Evolutionary conservation across 1,140 invertebrate species (phyloP).

Genomic region (Macrobrachium rosenbergii): DNA sequence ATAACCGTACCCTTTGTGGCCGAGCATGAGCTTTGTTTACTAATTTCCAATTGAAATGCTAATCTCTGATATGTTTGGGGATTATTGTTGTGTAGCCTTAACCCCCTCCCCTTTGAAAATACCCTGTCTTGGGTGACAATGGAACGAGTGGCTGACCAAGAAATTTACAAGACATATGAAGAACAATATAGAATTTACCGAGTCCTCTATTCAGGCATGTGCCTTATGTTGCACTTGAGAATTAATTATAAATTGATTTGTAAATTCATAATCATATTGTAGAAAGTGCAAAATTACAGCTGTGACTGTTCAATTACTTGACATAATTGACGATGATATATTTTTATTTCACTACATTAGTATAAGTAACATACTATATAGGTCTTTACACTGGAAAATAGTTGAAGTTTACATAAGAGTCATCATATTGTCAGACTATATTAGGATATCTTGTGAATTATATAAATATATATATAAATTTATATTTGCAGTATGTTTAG

Average conservation of each 20-base stretch:
- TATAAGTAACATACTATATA: no score
- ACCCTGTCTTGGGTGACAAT: no score
- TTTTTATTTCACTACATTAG: no score
- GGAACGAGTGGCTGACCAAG: no score
- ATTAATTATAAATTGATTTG: slow-evolving; percentile 16
- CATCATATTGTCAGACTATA: slow-evolving; percentile 9
- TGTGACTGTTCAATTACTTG: not conserved
- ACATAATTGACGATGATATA: no score
- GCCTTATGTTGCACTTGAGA: slow-evolving; percentile 57
- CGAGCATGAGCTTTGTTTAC: slow-evolving; percentile 39
- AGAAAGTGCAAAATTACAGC: not conserved
- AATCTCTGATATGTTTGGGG: no score
- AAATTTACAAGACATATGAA: slow-evolving; percentile 2
- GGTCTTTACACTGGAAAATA: no score
- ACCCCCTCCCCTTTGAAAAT: no score
- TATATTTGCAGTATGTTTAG: slow-evolving; percentile 10
- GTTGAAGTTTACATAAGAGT: slow-evolving; percentile 1
- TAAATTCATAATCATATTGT: slow-evolving; percentile 21
- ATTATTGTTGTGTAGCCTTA: no score
- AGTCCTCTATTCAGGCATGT: slow-evolving; percentile 49
- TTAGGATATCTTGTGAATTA: not conserved
- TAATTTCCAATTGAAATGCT: slow-evolving; percentile 1
- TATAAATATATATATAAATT: slow-evolving; percentile 20
- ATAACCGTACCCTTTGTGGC: slow-evolving; percentile 29
- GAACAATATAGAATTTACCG: not conserved